phyloP scores from a whole-genome alignment of 1,140 invertebrate species.

The Octopus bimaculoides region DNA sequence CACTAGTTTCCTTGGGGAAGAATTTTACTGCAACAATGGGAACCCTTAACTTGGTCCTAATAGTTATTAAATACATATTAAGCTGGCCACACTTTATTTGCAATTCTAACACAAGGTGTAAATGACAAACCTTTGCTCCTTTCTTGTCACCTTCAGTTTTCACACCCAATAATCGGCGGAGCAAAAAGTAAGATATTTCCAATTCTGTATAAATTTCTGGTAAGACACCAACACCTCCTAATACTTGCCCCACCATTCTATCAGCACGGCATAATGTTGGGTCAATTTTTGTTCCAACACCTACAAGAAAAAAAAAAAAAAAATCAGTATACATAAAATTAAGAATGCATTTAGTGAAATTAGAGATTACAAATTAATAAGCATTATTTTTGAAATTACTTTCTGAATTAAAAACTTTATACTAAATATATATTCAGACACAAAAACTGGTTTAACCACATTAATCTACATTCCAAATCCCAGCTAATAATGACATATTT shows the following conservation, averaged over 20 bases:
- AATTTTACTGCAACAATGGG: too few species aligned
- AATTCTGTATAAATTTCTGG: constrained; percentile 98
- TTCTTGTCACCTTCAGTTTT: constrained; percentile 99
- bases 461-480: too few species aligned
- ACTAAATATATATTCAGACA: too few species aligned
- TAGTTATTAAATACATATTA: too few species aligned
- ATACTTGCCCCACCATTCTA: constrained; percentile 95
- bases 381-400: too few species aligned
- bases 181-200: constrained; percentile 96
- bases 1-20: too few species aligned
- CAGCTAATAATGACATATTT: too few species aligned
- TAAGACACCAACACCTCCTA: constrained; percentile 94
- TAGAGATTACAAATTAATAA: not conserved
- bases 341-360: not conserved
- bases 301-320: constrained; percentile 52
- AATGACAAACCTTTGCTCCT: constrained; percentile 79
- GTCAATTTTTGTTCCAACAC: constrained; percentile 99
- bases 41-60: too few species aligned
- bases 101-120: too few species aligned
- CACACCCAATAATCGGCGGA: constrained; percentile 93
- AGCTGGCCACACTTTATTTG: too few species aligned
- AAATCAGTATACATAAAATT: not conserved
- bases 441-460: too few species aligned
- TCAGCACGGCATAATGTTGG: constrained; percentile 97
- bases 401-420: too few species aligned